Evolutionary conservation across 2,888 invertebrate species (phyloP).

Genomic region (Electrophaes corylata): DNA sequence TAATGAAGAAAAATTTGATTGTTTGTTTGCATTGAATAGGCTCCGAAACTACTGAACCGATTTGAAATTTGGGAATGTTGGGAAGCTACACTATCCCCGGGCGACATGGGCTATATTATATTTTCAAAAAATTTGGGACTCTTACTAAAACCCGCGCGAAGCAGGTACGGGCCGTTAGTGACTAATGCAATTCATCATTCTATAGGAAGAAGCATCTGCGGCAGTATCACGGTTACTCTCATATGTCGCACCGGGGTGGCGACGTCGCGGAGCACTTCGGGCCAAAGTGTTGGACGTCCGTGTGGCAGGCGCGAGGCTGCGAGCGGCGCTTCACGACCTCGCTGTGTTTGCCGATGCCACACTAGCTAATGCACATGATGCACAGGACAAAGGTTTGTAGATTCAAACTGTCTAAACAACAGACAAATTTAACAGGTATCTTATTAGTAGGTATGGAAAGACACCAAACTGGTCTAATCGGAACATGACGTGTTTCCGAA

Average conservation of each 20-base stretch:
- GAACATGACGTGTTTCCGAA: too few species aligned
- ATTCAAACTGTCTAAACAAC: background rate
- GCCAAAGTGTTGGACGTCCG: conserved; percentile 92
- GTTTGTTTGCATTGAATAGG: too few species aligned
- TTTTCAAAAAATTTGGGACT: too few species aligned
- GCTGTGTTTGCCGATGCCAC: conserved; percentile 95
- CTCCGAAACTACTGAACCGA: too few species aligned
- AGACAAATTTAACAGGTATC: background rate
- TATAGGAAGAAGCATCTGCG: conserved; percentile 89
- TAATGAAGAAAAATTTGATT: too few species aligned
- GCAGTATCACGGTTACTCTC: conserved; percentile 89
- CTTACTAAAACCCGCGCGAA: too few species aligned
- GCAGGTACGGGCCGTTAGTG: too few species aligned
- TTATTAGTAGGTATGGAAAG: too few species aligned
- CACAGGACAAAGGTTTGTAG: conserved; percentile 89
- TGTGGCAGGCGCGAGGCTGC: conserved; percentile 89
- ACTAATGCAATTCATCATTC: background rate
- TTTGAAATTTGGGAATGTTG: too few species aligned
- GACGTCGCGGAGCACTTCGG: conserved; percentile 90
- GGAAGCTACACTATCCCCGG: too few species aligned
- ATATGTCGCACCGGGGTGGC: conserved; percentile 93
- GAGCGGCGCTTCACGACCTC: conserved; percentile 93
- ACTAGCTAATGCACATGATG: conserved; percentile 92
- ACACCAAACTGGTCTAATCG: too few species aligned
- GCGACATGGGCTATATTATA: too few species aligned